These are phyloP conservation scores for Punctoribates punctum DNA, from an alignment of 2,888 invertebrate genomes.

Conservation along the genomic window DNA sequence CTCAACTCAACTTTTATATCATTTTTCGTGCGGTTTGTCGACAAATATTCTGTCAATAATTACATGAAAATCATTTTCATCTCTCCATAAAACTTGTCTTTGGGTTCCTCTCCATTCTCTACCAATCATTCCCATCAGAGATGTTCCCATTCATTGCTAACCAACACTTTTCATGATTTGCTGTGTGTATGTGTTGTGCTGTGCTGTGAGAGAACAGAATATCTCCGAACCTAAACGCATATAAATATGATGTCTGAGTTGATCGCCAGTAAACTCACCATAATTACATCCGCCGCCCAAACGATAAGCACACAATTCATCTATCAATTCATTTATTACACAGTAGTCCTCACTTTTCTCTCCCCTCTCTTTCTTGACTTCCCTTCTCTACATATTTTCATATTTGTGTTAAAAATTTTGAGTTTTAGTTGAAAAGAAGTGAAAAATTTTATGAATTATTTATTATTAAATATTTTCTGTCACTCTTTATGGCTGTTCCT, in stretches of 20 bases:
- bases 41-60: slow-evolving; percentile 13
- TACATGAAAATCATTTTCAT: slow-evolving; percentile 15
- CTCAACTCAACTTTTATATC: not conserved
- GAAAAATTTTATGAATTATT: not conserved
- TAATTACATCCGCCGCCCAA: slow-evolving; percentile 25
- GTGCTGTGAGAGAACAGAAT: not conserved
- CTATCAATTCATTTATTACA: not conserved
- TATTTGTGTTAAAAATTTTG: not conserved
- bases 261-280: not conserved
- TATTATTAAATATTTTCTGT: not conserved
- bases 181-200: too few relatives aligned
- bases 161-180: not conserved
- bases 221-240: too few relatives aligned
- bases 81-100: not conserved
- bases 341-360: not conserved
- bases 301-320: slow-evolving; percentile 3
- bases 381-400: too few relatives aligned
- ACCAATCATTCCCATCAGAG: too few relatives aligned
- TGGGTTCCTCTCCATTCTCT: not conserved
- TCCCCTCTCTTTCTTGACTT: not conserved
- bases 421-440: not conserved
- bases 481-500: not conserved
- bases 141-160: too few relatives aligned
- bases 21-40: not conserved
- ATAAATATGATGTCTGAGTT: slow-evolving; percentile 11